These are phyloP conservation scores for Coenonympha glycerion DNA, from an alignment of 2,888 invertebrate species.

Conservation along the genomic window DNA sequence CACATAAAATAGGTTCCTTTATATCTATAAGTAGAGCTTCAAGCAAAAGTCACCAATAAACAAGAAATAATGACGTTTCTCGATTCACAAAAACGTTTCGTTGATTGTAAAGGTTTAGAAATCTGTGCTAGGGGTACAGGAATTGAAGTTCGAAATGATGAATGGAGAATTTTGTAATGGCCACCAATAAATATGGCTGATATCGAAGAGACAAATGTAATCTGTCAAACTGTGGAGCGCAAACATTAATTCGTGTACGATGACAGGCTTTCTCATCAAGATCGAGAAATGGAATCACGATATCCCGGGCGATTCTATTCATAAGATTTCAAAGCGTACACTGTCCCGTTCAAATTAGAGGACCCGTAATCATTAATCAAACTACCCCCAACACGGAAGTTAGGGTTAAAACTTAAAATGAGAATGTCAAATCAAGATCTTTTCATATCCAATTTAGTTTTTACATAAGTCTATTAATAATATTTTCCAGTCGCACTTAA, in stretches of 20 bases:
- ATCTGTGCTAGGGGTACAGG: constrained; percentile 17
- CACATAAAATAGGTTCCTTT: too few relatives aligned
- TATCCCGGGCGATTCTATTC: constrained; percentile 33
- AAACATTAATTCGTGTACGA: constrained; percentile 35
- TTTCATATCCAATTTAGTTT: too few relatives aligned
- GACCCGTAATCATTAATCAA: constrained; percentile 46
- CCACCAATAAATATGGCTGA: constrained; percentile 30
- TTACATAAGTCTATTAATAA: too few relatives aligned
- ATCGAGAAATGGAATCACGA: constrained; percentile 32
- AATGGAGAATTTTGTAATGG: constrained; percentile 30
- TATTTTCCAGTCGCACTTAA: too few relatives aligned
- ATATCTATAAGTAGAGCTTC: too few relatives aligned
- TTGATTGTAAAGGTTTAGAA: too few relatives aligned
- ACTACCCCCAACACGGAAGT: constrained; percentile 13
- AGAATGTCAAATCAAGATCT: too few relatives aligned
- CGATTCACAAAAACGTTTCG: too few relatives aligned
- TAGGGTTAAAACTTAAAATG: constrained; percentile 9
- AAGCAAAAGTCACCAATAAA: too few relatives aligned
- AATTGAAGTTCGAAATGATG: constrained; percentile 27
- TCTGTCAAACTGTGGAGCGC: constrained; percentile 30
- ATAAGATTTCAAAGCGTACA: constrained; percentile 39
- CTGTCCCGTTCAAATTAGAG: constrained; percentile 41
- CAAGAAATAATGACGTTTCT: too few relatives aligned
- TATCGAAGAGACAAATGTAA: constrained; percentile 30
- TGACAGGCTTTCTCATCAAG: constrained; percentile 30